Percentiles rank a stretch among this genome's conserved stretches.
phyloP scores from a whole-genome alignment of 1,140 invertebrate species.

The Drosophila parabipectinata region DNA sequence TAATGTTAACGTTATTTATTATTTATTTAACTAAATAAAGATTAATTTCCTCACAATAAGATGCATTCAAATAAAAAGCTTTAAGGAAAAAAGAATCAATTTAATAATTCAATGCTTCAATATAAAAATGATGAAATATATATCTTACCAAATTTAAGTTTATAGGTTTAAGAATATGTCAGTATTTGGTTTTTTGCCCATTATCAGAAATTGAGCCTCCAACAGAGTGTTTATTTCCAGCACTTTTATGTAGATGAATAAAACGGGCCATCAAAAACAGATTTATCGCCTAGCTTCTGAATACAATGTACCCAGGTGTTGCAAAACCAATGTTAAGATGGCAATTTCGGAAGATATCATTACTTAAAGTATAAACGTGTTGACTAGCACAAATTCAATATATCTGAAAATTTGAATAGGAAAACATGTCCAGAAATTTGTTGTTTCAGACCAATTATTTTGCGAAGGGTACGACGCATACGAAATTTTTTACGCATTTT shows the following conservation, averaged over 20 bases:
- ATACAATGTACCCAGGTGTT: background rate
- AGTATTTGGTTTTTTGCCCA: background rate
- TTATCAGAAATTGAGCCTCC: background rate
- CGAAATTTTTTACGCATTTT: slow-evolving; percentile 34
- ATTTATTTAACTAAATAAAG: too few species aligned
- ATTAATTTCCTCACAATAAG: too few species aligned
- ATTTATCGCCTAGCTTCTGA: background rate
- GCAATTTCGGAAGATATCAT: too few species aligned
- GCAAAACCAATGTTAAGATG: background rate
- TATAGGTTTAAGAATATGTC: background rate
- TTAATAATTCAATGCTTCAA: background rate
- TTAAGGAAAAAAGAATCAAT: background rate
- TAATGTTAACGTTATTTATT: background rate
- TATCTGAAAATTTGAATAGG: slow-evolving; percentile 16
- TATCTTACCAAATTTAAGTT: background rate
- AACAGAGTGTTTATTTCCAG: background rate
- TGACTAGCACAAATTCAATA: background rate
- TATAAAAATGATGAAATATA: background rate
- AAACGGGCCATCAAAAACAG: background rate
- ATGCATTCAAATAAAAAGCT: too few species aligned
- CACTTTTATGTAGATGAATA: background rate
- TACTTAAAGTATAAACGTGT: background rate
- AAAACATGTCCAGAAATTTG: slow-evolving; percentile 17
- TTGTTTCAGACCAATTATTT: slow-evolving; percentile 24
- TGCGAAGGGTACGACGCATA: slow-evolving; percentile 37